phyloP scores from a whole-genome alignment of 2,888 invertebrate species.

The Drosophila neonasuta region DNA sequence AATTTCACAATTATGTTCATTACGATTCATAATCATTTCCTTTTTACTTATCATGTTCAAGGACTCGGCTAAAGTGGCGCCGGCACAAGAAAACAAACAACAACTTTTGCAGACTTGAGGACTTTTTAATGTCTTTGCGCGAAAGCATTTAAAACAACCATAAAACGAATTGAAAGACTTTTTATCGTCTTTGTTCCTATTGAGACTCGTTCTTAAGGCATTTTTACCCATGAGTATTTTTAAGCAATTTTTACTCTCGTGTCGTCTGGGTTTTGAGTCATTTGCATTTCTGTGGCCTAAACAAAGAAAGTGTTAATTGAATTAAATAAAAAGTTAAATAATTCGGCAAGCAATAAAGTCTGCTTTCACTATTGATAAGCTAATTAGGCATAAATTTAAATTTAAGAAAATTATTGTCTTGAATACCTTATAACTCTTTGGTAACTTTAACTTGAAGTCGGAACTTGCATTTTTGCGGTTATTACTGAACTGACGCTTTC shows the following conservation, averaged over 20 bases:
- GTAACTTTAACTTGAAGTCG: background rate
- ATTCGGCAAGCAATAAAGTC: background rate
- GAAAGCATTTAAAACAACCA: conserved; percentile 63
- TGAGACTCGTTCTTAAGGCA: conserved; percentile 20
- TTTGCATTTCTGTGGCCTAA: conserved; percentile 14
- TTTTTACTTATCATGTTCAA: conserved; percentile 32
- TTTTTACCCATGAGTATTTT: conserved; percentile 24
- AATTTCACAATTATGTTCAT: conserved; percentile 57
- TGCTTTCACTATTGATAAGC: background rate
- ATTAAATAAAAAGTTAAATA: conserved; percentile 43
- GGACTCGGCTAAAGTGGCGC: conserved; percentile 23
- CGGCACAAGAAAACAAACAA: conserved; percentile 37
- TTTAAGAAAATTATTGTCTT: background rate
- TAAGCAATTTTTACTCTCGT: background rate
- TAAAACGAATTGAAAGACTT: conserved; percentile 55
- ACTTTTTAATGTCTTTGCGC: conserved; percentile 65
- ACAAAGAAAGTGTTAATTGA: conserved; percentile 61
- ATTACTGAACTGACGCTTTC: no score
- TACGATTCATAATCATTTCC: conserved; percentile 55
- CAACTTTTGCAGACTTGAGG: conserved; percentile 53
- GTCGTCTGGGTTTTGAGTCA: background rate
- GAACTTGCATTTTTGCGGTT: background rate
- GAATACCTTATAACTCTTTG: background rate
- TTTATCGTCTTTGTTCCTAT: conserved; percentile 57
- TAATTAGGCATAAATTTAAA: background rate